Evolutionary conservation across 2,888 invertebrate genomes (phyloP).

Genomic region (Escarpia spicata): DNA sequence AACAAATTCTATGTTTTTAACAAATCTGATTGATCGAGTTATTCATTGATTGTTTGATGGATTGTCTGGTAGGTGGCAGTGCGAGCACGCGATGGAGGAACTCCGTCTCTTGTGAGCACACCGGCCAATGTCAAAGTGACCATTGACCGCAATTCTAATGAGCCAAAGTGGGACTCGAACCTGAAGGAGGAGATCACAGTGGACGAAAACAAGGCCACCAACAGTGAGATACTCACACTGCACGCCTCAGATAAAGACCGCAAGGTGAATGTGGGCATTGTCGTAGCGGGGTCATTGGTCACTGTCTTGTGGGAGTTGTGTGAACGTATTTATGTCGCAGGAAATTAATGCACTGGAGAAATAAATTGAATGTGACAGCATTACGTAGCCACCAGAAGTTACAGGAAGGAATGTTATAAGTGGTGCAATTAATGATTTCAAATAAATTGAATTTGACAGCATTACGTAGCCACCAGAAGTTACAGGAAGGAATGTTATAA

Average conservation of each 20-base stretch:
- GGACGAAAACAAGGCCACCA: constrained; percentile 32
- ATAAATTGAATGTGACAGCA: too few species aligned
- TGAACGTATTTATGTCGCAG: too few species aligned
- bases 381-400: too few species aligned
- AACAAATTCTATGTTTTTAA: background rate
- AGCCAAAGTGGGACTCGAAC: constrained; percentile 43
- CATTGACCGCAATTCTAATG: constrained; percentile 50
- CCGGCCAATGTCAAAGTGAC: constrained; percentile 49
- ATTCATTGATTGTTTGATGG: background rate
- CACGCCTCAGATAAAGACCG: constrained; percentile 34
- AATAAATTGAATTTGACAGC: too few species aligned
- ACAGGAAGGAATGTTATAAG: too few species aligned
- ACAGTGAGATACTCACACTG: constrained; percentile 32
- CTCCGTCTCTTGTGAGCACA: constrained; percentile 45
- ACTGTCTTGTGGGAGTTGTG: too few species aligned
- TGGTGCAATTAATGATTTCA: too few species aligned
- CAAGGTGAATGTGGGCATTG: constrained; percentile 20
- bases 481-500: too few species aligned
- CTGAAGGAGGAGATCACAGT: constrained; percentile 29
- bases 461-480: too few species aligned
- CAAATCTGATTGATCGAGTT: background rate
- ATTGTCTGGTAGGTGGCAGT: constrained; percentile 36
- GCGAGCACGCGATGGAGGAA: constrained; percentile 49
- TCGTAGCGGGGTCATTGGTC: too few species aligned
- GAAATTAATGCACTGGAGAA: too few species aligned